phyloP scores from a whole-genome alignment of 2,888 invertebrate genomes.

The Latrodectus elegans region DNA sequence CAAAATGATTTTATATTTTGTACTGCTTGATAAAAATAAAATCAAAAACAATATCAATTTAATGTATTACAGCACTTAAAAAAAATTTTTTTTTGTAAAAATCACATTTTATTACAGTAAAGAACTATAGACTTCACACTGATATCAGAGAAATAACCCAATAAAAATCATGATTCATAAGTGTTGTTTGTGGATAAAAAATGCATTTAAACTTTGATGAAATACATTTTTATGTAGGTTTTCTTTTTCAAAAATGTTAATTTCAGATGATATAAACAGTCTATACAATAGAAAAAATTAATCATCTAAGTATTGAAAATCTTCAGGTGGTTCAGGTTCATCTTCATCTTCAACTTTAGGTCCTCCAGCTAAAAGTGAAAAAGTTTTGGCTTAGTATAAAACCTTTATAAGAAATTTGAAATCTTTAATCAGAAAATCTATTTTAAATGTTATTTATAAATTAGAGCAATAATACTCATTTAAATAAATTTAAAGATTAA shows the following conservation, averaged over 20 bases:
- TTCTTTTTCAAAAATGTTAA: constrained; percentile 36
- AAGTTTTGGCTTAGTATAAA: background rate
- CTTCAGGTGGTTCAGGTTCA: constrained; percentile 97
- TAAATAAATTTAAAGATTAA: background rate
- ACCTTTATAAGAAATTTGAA: background rate
- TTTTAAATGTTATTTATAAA: no score
- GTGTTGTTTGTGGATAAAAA: background rate
- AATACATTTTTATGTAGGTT: constrained; percentile 25
- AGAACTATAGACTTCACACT: no score
- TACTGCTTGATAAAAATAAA: no score
- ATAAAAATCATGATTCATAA: no score
- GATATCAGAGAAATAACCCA: no score
- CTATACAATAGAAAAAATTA: constrained; percentile 64
- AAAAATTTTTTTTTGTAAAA: no score
- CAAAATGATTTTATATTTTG: no score
- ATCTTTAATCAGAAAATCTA: no score
- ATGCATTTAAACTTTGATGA: constrained; percentile 26
- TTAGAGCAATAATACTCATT: no score
- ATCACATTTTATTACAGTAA: no score
- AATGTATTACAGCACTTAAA: no score
- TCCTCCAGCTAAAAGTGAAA: constrained; percentile 74
- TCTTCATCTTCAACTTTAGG: constrained; percentile 84
- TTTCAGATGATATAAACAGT: constrained; percentile 48
- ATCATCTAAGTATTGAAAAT: constrained; percentile 94
- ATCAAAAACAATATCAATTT: no score